These are phyloP conservation scores for Agrotis clavis DNA, from an alignment of 2,888 invertebrate genomes.

Conservation along the genomic window DNA sequence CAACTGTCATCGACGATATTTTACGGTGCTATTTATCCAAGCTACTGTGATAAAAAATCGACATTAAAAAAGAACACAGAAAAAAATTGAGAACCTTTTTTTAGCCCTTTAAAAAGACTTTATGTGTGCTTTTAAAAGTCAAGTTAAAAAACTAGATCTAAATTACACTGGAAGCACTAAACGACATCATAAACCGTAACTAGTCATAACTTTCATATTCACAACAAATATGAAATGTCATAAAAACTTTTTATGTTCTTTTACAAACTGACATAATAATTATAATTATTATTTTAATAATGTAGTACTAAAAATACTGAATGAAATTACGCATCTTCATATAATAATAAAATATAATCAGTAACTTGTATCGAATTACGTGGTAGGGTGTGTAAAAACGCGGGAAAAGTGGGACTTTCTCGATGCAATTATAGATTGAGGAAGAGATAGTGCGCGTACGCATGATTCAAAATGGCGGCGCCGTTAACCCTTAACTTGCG, in stretches of 20 bases:
- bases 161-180: constrained; percentile 20
- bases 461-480: constrained; percentile 67
- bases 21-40: background rate
- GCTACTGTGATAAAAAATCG: background rate
- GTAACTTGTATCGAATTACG: constrained; percentile 52
- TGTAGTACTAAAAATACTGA: constrained; percentile 7
- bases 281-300: constrained; percentile 30
- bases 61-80: background rate
- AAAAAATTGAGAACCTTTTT: background rate
- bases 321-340: constrained; percentile 22
- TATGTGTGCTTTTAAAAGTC: constrained; percentile 1
- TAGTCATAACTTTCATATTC: constrained; percentile 23
- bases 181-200: constrained; percentile 29
- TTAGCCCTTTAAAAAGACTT: constrained; percentile 5
- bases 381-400: constrained; percentile 72
- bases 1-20: background rate
- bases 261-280: constrained; percentile 13
- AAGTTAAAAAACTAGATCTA: constrained; percentile 15
- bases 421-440: constrained; percentile 75
- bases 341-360: constrained; percentile 29
- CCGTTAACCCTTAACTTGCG: constrained; percentile 54
- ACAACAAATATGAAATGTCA: constrained; percentile 26
- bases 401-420: constrained; percentile 76
- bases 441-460: constrained; percentile 70
- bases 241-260: constrained; percentile 26